These are phyloP conservation scores for Perdita meconis DNA, from an alignment of 2,888 invertebrate species.

Conservation along the genomic window DNA sequence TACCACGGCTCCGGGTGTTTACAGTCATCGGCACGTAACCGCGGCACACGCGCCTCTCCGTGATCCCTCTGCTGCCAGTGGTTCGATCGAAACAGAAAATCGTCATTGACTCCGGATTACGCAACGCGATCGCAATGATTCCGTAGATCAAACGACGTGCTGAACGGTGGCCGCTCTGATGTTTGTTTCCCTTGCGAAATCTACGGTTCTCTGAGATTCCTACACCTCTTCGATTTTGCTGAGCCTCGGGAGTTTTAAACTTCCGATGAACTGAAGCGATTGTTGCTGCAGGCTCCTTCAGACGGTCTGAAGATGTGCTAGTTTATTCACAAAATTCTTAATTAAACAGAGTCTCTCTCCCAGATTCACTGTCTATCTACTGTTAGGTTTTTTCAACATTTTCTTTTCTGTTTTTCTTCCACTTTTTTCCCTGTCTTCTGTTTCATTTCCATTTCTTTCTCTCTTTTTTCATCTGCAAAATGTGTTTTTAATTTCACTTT, in stretches of 20 bases:
- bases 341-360: too few species aligned
- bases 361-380: too few species aligned
- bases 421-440: too few species aligned
- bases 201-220: not conserved
- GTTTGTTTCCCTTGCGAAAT: not conserved
- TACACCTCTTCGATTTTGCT: not conserved
- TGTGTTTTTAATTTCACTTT: too few species aligned
- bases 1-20: constrained; percentile 63
- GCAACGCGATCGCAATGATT: not conserved
- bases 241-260: not conserved
- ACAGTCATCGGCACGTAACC: constrained; percentile 69
- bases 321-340: not conserved
- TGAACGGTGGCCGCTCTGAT: not conserved
- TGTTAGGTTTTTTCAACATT: too few species aligned
- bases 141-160: not conserved
- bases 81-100: constrained; percentile 30
- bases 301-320: not conserved
- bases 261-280: not conserved
- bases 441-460: too few species aligned
- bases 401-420: too few species aligned
- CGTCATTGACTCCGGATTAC: constrained; percentile 3
- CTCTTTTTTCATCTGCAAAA: too few species aligned
- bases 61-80: constrained; percentile 17
- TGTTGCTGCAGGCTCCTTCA: not conserved
- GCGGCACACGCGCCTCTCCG: constrained; percentile 50